These are phyloP conservation scores for Phthorimaea operculella DNA, from an alignment of 1,140 invertebrate species.

Conservation along the genomic window DNA sequence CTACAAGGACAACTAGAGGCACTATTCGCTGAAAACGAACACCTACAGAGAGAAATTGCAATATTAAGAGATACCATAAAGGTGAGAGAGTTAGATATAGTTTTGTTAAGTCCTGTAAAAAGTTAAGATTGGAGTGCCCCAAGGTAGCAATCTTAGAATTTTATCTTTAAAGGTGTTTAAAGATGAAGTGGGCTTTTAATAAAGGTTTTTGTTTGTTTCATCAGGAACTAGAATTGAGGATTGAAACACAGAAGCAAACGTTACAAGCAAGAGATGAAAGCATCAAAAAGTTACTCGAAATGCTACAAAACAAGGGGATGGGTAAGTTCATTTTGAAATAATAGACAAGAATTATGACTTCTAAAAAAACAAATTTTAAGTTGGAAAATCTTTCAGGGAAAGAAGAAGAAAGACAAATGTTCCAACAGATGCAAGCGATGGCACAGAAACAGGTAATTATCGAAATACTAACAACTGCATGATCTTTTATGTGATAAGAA, in stretches of 20 bases:
- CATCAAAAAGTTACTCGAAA: conserved; percentile 98
- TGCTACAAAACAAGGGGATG: conserved; percentile 97
- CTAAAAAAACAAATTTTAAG: conserved; percentile 18
- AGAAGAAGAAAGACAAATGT: conserved; percentile 94
- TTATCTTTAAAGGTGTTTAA: not conserved
- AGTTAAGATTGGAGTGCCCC: not conserved
- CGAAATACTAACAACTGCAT: conserved; percentile 14
- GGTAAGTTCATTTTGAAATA: conserved; percentile 74
- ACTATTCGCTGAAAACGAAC: conserved; percentile 93
- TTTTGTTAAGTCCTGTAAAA: not conserved
- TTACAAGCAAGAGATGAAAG: conserved; percentile 95
- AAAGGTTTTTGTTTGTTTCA: conserved; percentile 1
- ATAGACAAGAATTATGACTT: not conserved
- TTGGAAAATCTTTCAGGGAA: conserved; percentile 75
- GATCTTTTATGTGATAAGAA: not conserved
- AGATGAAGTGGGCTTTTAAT: too few relatives aligned
- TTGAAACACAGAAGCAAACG: conserved; percentile 98
- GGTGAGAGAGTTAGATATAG: conserved; percentile 65
- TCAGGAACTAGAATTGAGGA: conserved; percentile 93
- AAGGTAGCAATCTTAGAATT: not conserved
- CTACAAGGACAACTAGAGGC: conserved; percentile 93
- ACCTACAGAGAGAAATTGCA: conserved; percentile 93
- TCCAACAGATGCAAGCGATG: conserved; percentile 95
- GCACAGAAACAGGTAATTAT: conserved; percentile 94
- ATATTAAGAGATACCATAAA: conserved; percentile 96